A percentile compares a stretch with the other conserved stretches of the same genome.
These are phyloP conservation scores for Glyphotaelius pellucidus DNA, from an alignment of 2,888 invertebrate genomes.

Conservation along the genomic window DNA sequence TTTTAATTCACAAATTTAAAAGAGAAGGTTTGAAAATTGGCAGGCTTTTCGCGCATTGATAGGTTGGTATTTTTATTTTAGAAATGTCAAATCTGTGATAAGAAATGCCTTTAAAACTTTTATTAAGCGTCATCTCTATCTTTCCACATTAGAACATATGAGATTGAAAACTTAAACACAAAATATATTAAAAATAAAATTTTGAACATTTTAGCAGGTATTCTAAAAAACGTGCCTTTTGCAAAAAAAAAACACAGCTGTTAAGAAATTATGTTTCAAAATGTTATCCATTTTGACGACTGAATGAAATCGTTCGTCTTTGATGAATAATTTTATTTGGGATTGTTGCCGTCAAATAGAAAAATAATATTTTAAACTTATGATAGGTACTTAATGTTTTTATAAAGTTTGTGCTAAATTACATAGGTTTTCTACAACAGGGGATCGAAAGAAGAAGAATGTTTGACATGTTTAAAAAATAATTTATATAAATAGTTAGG, in stretches of 20 bases:
- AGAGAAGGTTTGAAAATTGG: constrained; percentile 8
- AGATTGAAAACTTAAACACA: constrained; percentile 23
- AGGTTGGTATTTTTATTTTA: constrained; percentile 62
- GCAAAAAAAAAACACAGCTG: neutral
- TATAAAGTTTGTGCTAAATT: constrained; percentile 47
- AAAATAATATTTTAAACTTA: constrained; percentile 10
- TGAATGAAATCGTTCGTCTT: neutral
- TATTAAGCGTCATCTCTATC: constrained; percentile 37
- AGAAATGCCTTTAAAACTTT: constrained; percentile 43
- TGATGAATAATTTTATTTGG: neutral
- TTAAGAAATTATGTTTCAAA: neutral
- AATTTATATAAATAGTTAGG: constrained; percentile 48
- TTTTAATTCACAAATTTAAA: neutral
- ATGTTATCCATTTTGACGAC: constrained; percentile 8
- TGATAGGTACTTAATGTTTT: neutral
- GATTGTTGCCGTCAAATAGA: neutral
- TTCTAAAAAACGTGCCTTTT: constrained; percentile 24
- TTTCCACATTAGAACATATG: constrained; percentile 27
- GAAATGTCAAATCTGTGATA: constrained; percentile 64
- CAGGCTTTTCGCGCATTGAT: constrained; percentile 55
- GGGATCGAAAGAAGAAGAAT: constrained; percentile 47
- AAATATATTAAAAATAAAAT: neutral
- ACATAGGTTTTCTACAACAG: neutral
- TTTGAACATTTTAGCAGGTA: neutral
- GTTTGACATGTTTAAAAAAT: constrained; percentile 49